Conservation (phyloP, 2,113 vertebrate species). For the Proterorhinus semilunaris region DNA sequence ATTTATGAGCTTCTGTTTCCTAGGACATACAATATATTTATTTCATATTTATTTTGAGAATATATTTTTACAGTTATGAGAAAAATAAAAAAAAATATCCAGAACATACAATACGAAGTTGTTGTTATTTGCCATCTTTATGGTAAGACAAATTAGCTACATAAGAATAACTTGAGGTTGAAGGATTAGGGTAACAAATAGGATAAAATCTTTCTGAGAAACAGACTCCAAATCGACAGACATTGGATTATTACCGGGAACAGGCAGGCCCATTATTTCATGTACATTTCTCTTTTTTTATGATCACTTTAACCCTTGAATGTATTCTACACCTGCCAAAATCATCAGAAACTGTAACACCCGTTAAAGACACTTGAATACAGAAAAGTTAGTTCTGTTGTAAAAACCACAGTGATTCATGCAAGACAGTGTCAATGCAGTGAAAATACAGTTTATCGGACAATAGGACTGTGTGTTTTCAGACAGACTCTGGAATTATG, state of each 20-base stretch:
- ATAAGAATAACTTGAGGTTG: background rate
- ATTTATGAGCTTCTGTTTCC: constrained; percentile 73
- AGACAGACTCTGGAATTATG: no score
- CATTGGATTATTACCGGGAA: constrained; percentile 50
- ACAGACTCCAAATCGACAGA: constrained; percentile 50
- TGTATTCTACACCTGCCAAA: constrained; percentile 36
- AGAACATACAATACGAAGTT: constrained; percentile 32
- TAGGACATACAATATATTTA: constrained; percentile 76
- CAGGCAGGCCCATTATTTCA: constrained; percentile 32
- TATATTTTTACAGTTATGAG: constrained; percentile 81
- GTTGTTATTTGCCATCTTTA: constrained; percentile 47
- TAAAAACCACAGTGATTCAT: background rate
- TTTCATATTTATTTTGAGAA: constrained; percentile 83
- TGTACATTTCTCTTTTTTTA: constrained; percentile 12
- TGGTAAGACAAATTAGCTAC: background rate
- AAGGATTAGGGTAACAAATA: constrained; percentile 28
- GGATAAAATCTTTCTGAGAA: constrained; percentile 41
- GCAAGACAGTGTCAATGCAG: background rate
- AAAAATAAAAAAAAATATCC: constrained; percentile 61
- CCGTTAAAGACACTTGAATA: no score
- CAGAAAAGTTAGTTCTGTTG: no score
- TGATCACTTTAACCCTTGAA: constrained; percentile 55
- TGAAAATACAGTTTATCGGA: no score
- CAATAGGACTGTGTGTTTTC: no score
- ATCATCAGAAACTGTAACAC: background rate